Evolutionary conservation across 2,797 vertebrate genomes (phyloP).

Genomic region (Selene dorsalis): DNA sequence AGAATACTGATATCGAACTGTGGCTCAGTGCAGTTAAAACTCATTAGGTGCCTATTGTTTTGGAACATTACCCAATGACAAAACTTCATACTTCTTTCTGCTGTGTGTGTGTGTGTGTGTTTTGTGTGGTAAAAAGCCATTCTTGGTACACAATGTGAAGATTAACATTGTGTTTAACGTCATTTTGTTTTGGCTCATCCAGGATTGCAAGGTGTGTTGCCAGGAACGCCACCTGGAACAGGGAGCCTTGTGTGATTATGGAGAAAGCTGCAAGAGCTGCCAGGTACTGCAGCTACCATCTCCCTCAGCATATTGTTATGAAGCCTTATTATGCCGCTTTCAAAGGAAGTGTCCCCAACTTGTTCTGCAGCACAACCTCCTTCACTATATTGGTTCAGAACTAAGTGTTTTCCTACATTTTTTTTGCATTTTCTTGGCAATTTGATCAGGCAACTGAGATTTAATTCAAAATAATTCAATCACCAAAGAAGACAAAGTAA

Average conservation of each 20-base stretch:
- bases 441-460: neutral
- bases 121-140: constrained; percentile 25
- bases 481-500: neutral
- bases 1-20: neutral
- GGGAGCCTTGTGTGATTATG: constrained; percentile 51
- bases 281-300: constrained; percentile 45
- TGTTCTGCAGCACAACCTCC: constrained; percentile 20
- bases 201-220: constrained; percentile 40
- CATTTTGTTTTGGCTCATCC: constrained; percentile 59
- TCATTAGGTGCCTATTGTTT: neutral
- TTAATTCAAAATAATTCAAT: no score
- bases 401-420: neutral
- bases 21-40: neutral
- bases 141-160: constrained; percentile 32
- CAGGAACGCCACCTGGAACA: constrained; percentile 67
- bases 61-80: constrained; percentile 7
- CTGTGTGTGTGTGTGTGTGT: neutral
- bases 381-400: constrained; percentile 1
- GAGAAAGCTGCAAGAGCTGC: constrained; percentile 50
- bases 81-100: constrained; percentile 4
- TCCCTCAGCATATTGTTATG: constrained; percentile 44
- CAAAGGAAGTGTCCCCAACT: constrained; percentile 35
- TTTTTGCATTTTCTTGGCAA: constrained; percentile 5
- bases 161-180: constrained; percentile 54
- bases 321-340: constrained; percentile 46